Evolutionary conservation across 2,888 invertebrate genomes (phyloP), one percentile per base, ranked within the genome.

Genomic region (Portevinia maculata): DNA sequence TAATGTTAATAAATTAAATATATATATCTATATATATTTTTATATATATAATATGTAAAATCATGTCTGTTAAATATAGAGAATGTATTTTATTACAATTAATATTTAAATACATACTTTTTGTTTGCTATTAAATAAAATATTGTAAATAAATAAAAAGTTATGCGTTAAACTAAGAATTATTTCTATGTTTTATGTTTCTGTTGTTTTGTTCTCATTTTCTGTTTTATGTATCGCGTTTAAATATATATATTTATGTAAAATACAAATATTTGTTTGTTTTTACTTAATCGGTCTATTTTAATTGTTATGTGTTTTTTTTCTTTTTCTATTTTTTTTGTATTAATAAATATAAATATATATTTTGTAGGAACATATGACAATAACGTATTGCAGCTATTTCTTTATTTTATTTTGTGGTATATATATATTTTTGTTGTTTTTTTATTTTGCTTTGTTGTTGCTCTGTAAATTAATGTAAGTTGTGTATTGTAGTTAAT

Each of bases 371-470:
- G 90, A 90, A 90, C 90, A 90, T 90, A 90, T 90, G 90, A 90
- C 90, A 90, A 89, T 88, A 89, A 90, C 89, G 90, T 90, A 90
- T 90, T 90, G 90, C 90, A 90, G 89, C 90, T 90, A 89, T 90
- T 89, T 87, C 85, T 84, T 85, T 85, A 83, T 71, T 86, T 85
- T 85, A 50, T 84, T 85, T 84, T 53, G 84, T 75, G 84, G 74
- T 79, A 64, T 75, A 67, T 64, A 55, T 84, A 32, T 67, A 46
- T 65, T 81, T 74, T 62, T 75, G 2, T 24, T 24, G 2, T 64
- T 57, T 62, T 83, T 74, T 59, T 78, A 7, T 69, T 84, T 76
- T 85, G 69, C 84, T 83, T 55, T 84, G 15, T 55, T 81, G 50
- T 84, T 78, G 79, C 60, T 75, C 83, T 83, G 83, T 83, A 78